Evolutionary conservation across 2,113 vertebrate species (phyloP), one percentile per base, ranked within the genome.

Genomic region (Python bivittatus): DNA sequence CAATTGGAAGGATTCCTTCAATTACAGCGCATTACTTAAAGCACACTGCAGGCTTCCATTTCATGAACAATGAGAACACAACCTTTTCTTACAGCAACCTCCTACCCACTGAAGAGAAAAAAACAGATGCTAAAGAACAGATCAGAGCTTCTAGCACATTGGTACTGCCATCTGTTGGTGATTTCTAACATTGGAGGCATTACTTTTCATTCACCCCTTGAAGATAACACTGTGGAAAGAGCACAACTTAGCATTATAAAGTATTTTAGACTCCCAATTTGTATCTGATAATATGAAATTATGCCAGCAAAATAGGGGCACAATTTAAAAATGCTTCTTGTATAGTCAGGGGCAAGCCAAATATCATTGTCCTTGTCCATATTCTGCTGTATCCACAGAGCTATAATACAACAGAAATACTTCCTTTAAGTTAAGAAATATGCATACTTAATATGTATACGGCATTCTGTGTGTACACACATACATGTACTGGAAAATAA

Each of bases 391-490:
- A 86, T 48, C 83, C 84, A 38, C 90, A 48, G 0, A 88, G 38
- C 4, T 56, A 88, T 58, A 0, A 44, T 6, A 60, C n/a, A 60
- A 88, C 22, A 88, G 9, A 88, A 44, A 4, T 0, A 86, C 48
- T 94, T 95, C 94, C 93, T 91, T 10, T 64, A 86, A 92, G 57
- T 13, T 44, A 89, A 52, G 88, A 54, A 94, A 94, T 57, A 89
- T 29, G 22, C 0, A n/a, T n/a, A 44, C 91, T 33, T 72, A 72
- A 72, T 17, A 72, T 72, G 13, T 33, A 2, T 6, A 72, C n/a
- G 33, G 3, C n/a, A 29, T 68, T 68, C 29, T 15, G 13, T 33
- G 64, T 33, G n/a, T 33, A n/a, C 6, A 53, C n/a, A n/a, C 8
- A 6, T 87, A n/a, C 33, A 33, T 23, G n/a, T 88, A 83, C 92